These are phyloP conservation scores for Probosciger aterrimus DNA, from an alignment of 2,113 vertebrate genomes.

Conservation along the genomic window DNA sequence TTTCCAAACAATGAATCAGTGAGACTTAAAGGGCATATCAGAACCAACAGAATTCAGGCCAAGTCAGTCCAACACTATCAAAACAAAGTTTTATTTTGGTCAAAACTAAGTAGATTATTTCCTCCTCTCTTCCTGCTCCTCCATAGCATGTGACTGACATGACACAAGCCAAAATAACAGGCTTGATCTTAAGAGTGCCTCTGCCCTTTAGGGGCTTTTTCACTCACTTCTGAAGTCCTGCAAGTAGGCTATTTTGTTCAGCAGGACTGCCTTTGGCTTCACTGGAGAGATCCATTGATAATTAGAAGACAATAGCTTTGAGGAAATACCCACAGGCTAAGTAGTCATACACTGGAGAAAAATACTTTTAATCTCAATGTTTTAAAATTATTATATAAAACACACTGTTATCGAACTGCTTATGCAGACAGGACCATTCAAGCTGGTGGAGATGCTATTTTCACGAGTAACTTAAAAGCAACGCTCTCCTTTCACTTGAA, in stretches of 20 bases:
- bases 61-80: neutral
- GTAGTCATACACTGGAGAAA: neutral
- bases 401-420: neutral
- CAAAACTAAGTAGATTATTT: neutral
- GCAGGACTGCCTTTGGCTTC: neutral
- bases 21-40: neutral
- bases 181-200: neutral
- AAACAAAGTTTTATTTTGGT: constrained; percentile 20
- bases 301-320: neutral
- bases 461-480: neutral
- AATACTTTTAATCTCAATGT: neutral
- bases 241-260: neutral
- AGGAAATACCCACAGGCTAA: neutral
- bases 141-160: neutral
- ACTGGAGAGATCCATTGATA: neutral
- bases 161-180: neutral
- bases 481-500: neutral
- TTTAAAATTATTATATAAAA: neutral
- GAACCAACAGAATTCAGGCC: neutral
- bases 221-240: neutral
- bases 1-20: constrained; percentile 31
- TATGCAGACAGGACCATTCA: neutral
- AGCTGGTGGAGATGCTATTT: neutral
- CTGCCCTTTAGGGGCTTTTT: neutral
- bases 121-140: neutral